Evolutionary conservation across 2,888 invertebrate species (phyloP).

Genomic region (Tyria jacobaeae): DNA sequence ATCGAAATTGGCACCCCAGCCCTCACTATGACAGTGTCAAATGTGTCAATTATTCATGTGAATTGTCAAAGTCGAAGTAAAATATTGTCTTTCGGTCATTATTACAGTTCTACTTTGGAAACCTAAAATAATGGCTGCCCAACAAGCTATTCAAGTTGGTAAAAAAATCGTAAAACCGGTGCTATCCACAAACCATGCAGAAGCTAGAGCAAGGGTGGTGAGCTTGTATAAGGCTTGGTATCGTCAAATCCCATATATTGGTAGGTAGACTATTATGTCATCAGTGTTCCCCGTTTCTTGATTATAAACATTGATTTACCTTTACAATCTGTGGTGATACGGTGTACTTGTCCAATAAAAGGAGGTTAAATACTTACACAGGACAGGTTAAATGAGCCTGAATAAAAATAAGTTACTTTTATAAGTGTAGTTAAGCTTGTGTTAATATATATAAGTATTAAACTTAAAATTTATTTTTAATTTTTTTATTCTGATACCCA

Average conservation of each 20-base stretch:
- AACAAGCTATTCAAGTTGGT: slow-evolving; percentile 77
- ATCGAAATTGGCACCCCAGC: neutral
- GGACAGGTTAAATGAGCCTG: neutral
- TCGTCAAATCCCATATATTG: slow-evolving; percentile 95
- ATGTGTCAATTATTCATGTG: neutral
- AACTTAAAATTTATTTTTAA: too few relatives aligned
- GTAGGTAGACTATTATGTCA: slow-evolving; percentile 88
- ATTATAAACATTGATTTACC: neutral
- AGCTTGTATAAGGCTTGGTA: slow-evolving; percentile 98
- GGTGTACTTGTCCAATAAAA: neutral
- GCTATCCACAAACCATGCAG: slow-evolving; percentile 91
- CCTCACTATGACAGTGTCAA: neutral
- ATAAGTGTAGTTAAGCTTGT: too few relatives aligned
- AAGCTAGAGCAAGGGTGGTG: slow-evolving; percentile 93
- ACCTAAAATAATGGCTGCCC: slow-evolving; percentile 65
- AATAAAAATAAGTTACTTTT: too few relatives aligned
- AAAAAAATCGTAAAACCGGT: slow-evolving; percentile 93
- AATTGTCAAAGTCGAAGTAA: too few relatives aligned
- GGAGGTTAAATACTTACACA: too few relatives aligned
- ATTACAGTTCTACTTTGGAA: neutral
- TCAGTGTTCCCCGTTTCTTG: slow-evolving; percentile 44
- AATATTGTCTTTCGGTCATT: neutral
- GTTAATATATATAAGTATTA: too few relatives aligned
- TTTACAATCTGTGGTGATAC: neutral
- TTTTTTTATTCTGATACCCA: too few relatives aligned